A percentile compares a stretch with the other conserved stretches of the same genome.
Conservation (phyloP, 2,888 invertebrate species). For the Aplocera efformata region DNA sequence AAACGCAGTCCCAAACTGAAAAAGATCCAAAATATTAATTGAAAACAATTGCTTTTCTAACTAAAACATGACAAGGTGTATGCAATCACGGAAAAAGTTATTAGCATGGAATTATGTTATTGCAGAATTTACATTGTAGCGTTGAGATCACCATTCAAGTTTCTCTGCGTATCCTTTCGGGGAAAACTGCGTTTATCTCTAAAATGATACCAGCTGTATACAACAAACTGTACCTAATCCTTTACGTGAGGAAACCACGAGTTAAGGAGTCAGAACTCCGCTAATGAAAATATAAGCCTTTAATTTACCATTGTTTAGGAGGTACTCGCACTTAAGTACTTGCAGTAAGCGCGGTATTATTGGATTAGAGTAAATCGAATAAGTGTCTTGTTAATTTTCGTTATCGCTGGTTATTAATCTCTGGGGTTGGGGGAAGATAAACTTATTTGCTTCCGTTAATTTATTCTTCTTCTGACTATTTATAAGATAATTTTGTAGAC, state of each 20-base stretch:
- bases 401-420: conserved; percentile 32
- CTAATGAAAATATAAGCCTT: conserved; percentile 47
- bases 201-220: conserved; percentile 9
- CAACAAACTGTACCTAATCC: conserved; percentile 40
- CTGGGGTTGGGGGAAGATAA: conserved; percentile 10
- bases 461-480: too few species aligned
- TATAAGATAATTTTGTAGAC: too few species aligned
- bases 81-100: too few species aligned
- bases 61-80: too few species aligned
- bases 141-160: too few species aligned
- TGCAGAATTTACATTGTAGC: too few species aligned
- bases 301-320: conserved; percentile 40
- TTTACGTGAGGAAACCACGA: conserved; percentile 28
- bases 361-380: conserved; percentile 38
- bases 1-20: too few species aligned
- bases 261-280: conserved; percentile 29
- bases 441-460: background rate
- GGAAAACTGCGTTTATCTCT: too few species aligned
- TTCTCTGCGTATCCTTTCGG: too few species aligned
- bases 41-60: too few species aligned
- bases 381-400: conserved; percentile 33
- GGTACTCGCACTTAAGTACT: conserved; percentile 12
- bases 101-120: too few species aligned
- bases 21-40: too few species aligned
- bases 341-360: conserved; percentile 28